phyloP scores from a whole-genome alignment of 2,113 vertebrate genomes.

The Antigone vipio region DNA sequence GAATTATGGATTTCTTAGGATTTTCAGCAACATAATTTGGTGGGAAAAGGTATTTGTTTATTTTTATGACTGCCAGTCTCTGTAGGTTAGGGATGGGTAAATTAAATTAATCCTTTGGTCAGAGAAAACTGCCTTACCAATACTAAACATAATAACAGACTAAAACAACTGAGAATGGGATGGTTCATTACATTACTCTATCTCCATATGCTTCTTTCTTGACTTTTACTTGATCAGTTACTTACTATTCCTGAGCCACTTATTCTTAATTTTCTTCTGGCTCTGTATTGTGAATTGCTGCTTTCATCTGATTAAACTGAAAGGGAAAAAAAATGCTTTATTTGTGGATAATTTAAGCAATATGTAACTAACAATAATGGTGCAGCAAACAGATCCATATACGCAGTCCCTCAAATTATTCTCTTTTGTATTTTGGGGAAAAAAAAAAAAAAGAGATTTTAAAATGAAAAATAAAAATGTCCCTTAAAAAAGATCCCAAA shows the following conservation, averaged over 20 bases:
- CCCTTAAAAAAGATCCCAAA: not conserved
- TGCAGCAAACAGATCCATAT: not conserved
- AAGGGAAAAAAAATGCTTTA: not conserved
- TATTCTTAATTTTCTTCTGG: not conserved
- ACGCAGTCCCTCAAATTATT: not conserved
- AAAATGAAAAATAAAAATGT: not conserved
- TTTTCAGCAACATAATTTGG: not conserved
- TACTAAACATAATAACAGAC: not conserved
- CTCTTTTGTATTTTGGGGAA: not conserved
- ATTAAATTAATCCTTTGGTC: not conserved
- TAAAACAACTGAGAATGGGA: not conserved
- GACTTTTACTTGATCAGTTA: not conserved
- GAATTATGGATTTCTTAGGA: not conserved
- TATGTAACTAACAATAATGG: not conserved
- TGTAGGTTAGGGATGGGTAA: not conserved
- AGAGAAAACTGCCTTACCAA: not conserved
- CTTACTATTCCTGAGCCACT: not conserved
- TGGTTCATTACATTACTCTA: not conserved
- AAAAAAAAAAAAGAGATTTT: not conserved
- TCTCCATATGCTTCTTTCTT: not conserved
- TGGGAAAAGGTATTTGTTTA: not conserved
- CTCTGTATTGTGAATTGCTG: not conserved
- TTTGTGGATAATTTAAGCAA: not conserved
- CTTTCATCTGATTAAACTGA: not conserved
- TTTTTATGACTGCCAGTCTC: constrained; percentile 15